These are phyloP conservation scores for Linnaemya vulpina DNA, from an alignment of 2,888 invertebrate genomes.

Conservation along the genomic window DNA sequence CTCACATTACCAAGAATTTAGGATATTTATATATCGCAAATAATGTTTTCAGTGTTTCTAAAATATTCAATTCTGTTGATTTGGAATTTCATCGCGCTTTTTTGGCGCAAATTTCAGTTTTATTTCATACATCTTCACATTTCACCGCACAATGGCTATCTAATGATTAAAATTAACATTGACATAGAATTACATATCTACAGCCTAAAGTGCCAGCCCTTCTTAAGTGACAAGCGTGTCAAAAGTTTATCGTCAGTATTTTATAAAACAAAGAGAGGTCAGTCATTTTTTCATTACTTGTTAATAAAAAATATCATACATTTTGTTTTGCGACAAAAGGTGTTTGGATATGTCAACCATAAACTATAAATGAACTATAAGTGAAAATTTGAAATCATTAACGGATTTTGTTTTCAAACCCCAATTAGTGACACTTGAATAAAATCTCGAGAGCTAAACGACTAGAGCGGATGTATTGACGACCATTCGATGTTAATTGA, in stretches of 20 bases:
- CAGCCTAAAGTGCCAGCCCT: constrained; percentile 1
- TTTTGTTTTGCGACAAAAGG: constrained; percentile 44
- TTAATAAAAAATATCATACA: background rate
- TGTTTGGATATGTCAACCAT: constrained; percentile 55
- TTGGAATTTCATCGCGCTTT: background rate
- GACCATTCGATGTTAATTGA: constrained; percentile 13
- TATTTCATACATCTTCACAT: constrained; percentile 5
- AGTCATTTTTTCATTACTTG: constrained; percentile 5
- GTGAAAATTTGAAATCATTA: constrained; percentile 21
- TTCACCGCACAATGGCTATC: constrained; percentile 52
- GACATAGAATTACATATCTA: constrained; percentile 53
- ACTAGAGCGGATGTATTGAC: background rate
- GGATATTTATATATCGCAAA: background rate
- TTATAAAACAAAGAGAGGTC: constrained; percentile 53
- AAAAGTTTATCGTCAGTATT: constrained; percentile 59
- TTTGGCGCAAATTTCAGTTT: background rate
- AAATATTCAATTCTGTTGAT: background rate
- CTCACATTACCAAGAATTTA: too few species aligned
- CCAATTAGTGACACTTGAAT: constrained; percentile 69
- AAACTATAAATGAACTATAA: constrained; percentile 31
- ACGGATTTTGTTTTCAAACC: constrained; percentile 39
- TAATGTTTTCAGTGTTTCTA: background rate
- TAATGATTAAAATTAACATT: constrained; percentile 50
- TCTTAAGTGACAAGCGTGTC: constrained; percentile 56
- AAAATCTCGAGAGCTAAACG: constrained; percentile 24